Evolutionary conservation across 2,113 vertebrate species (phyloP).

Genomic region (Phrynosoma platyrhinos): DNA sequence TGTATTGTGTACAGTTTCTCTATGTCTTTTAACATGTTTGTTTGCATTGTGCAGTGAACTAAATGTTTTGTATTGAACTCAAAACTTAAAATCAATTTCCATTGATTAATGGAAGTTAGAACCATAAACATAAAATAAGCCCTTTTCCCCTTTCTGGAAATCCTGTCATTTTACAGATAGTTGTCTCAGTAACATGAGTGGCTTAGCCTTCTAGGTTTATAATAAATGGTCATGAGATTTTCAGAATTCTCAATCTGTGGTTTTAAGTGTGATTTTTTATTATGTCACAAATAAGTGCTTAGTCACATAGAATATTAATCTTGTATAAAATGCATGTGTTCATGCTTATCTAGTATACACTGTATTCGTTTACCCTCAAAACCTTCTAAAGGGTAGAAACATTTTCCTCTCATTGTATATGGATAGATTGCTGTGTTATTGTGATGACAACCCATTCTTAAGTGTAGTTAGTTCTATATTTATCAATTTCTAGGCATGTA

Average conservation of each 20-base stretch:
- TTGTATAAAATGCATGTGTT: neutral
- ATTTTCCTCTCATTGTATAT: neutral
- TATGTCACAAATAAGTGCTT: no score
- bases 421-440: neutral
- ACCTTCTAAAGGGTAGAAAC: neutral
- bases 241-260: neutral
- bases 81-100: neutral
- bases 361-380: neutral
- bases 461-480: neutral
- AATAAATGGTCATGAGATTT: neutral
- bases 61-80: no score
- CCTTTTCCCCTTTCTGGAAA: neutral
- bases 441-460: neutral
- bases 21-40: neutral
- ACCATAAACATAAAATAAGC: neutral
- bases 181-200: neutral
- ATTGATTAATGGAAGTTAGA: neutral
- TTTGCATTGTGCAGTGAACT: neutral
- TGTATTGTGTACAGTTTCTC: no score
- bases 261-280: no score
- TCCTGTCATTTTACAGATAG: no score
- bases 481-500: neutral
- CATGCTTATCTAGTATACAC: neutral
- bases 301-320: no score
- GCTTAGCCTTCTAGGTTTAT: neutral